These are phyloP conservation scores for Ameiurus melas DNA, from an alignment of 2,113 vertebrate genomes.

Conservation along the genomic window DNA sequence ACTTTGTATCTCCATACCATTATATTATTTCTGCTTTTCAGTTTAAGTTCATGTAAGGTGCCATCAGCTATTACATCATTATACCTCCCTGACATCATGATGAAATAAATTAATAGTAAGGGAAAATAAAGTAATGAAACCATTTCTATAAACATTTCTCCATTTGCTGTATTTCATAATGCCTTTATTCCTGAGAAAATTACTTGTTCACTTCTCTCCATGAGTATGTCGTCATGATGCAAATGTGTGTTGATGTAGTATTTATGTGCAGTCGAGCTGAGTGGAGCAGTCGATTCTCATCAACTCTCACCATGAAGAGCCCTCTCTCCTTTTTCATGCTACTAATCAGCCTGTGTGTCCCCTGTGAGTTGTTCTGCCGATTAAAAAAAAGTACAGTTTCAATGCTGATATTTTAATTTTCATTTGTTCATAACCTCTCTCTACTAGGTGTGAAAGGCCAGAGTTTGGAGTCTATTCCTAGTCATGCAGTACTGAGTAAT, in stretches of 20 bases:
- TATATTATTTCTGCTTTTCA: not conserved
- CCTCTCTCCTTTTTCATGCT: too few relatives aligned
- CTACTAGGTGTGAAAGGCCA: not conserved
- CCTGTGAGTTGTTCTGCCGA: too few relatives aligned
- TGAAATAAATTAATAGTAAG: not conserved
- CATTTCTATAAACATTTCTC: not conserved
- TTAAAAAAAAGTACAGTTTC: not conserved
- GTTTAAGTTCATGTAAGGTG: not conserved
- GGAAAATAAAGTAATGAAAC: not conserved
- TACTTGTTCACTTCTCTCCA: not conserved
- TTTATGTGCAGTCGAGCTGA: conserved; percentile 43
- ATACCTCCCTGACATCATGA: not conserved
- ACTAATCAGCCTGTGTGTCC: too few relatives aligned
- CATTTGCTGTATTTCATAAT: too few relatives aligned
- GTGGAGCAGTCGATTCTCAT: conserved; percentile 21
- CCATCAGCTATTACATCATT: not conserved
- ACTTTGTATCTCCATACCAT: not conserved
- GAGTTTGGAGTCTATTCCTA: conserved; percentile 16
- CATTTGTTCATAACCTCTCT: not conserved
- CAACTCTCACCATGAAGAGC: too few relatives aligned
- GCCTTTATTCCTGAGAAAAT: too few relatives aligned
- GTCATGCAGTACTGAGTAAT: not conserved
- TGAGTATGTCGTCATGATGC: not conserved
- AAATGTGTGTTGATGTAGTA: conserved; percentile 30
- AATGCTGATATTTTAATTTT: not conserved